A percentile compares a stretch with the other conserved stretches of the same genome.
These are phyloP conservation scores for Takifugu rubripes DNA, from an alignment of 2,797 vertebrate genomes.

Conservation along the genomic window DNA sequence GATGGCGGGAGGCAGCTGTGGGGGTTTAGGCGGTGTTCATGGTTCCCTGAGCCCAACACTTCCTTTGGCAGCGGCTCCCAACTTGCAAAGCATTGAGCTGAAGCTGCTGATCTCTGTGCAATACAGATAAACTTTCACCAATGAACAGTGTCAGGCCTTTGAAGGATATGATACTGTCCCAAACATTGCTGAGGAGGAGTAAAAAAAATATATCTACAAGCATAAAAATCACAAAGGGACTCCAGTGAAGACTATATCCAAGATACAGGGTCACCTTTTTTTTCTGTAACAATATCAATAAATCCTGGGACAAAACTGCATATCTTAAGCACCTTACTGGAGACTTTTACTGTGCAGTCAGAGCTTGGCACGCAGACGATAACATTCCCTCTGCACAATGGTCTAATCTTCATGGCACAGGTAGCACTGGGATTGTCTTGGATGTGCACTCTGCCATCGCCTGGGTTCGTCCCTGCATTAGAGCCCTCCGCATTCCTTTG, in stretches of 20 bases:
- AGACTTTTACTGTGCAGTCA: constrained; percentile 72
- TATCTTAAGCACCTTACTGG: constrained; percentile 79
- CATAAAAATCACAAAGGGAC: constrained; percentile 56
- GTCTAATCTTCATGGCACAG: constrained; percentile 82
- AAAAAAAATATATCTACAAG: constrained; percentile 63
- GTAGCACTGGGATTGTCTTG: constrained; percentile 80
- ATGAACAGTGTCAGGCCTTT: constrained; percentile 55
- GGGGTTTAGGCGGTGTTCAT: constrained; percentile 52
- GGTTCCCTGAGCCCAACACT: constrained; percentile 60
- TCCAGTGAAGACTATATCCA: constrained; percentile 58
- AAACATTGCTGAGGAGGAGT: constrained; percentile 69
- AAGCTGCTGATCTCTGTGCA: constrained; percentile 67
- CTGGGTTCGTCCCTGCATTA: constrained; percentile 76
- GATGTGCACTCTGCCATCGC: constrained; percentile 75
- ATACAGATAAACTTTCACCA: constrained; percentile 67
- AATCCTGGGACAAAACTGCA: constrained; percentile 74
- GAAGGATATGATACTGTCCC: constrained; percentile 52
- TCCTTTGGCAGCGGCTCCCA: constrained; percentile 60
- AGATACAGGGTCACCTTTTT: constrained; percentile 73
- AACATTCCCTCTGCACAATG: constrained; percentile 74
- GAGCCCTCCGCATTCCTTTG: constrained; percentile 75
- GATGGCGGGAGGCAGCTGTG: neutral
- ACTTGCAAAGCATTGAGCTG: constrained; percentile 63
- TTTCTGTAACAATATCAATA: constrained; percentile 66
- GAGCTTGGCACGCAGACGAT: constrained; percentile 73